Percentiles rank a stretch among this genome's conserved stretches.
phyloP scores from a whole-genome alignment of 2,113 vertebrate species.

The Channa maculata region DNA sequence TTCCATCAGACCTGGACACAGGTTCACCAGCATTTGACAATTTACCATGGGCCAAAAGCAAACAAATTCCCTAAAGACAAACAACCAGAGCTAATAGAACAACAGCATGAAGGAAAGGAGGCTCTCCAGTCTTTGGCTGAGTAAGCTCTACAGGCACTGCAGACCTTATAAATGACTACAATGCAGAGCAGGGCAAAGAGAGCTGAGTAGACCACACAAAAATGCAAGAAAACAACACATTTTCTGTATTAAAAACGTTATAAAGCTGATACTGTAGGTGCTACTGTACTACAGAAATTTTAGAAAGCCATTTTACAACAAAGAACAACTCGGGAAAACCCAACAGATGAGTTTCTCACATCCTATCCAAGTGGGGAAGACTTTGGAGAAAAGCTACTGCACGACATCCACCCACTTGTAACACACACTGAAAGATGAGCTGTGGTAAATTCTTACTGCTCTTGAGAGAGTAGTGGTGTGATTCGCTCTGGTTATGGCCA shows the following conservation, averaged over 20 bases:
- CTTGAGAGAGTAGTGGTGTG: slow-evolving; percentile 66
- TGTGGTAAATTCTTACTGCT: slow-evolving; percentile 67
- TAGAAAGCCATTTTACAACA: slow-evolving; percentile 20
- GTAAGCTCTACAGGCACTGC: slow-evolving; percentile 17
- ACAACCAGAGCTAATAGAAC: slow-evolving; percentile 72
- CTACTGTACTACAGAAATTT: slow-evolving; percentile 7
- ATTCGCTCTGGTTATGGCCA: slow-evolving; percentile 52
- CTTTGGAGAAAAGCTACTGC: slow-evolving; percentile 51
- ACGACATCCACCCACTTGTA: slow-evolving; percentile 64
- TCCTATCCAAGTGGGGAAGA: slow-evolving; percentile 44
- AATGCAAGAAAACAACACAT: neutral
- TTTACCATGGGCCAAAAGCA: slow-evolving; percentile 48
- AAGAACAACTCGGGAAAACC: slow-evolving; percentile 8
- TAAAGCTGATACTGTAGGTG: neutral
- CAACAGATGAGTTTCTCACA: slow-evolving; percentile 43
- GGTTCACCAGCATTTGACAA: slow-evolving; percentile 60
- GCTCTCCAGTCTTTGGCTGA: slow-evolving; percentile 45
- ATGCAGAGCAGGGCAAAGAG: slow-evolving; percentile 4
- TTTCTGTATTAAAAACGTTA: neutral
- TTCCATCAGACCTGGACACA: slow-evolving; percentile 49
- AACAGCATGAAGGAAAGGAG: slow-evolving; percentile 57
- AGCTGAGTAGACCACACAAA: slow-evolving; percentile 5
- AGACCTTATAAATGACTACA: slow-evolving; percentile 39
- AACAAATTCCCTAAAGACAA: slow-evolving; percentile 66
- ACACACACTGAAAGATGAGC: slow-evolving; percentile 72